These are phyloP conservation scores for Nemoura dubitans DNA, from an alignment of 2,888 invertebrate genomes.

Conservation along the genomic window DNA sequence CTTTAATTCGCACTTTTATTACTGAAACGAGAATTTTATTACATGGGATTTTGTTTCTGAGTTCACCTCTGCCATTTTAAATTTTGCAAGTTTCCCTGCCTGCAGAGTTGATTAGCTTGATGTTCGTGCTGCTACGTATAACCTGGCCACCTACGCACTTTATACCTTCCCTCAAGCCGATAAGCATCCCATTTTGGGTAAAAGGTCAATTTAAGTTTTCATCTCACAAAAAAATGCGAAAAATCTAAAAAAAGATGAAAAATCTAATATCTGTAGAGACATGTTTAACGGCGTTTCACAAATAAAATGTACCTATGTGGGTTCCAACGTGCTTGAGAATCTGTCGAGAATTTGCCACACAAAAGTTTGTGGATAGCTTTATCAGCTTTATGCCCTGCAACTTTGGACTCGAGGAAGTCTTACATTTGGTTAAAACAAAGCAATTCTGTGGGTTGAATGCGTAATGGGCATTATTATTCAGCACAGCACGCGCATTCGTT, in stretches of 20 bases:
- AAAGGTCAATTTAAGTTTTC: background rate
- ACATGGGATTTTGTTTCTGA: background rate
- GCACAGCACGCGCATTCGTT: background rate
- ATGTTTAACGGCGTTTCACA: too few species aligned
- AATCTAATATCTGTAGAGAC: too few species aligned
- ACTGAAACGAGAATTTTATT: background rate
- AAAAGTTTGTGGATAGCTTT: background rate
- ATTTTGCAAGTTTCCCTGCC: too few species aligned
- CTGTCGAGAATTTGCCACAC: background rate
- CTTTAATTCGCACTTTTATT: background rate
- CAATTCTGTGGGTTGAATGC: background rate
- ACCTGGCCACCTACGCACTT: background rate
- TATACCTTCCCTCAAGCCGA: background rate
- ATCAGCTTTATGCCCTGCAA: background rate
- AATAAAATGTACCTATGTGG: too few species aligned
- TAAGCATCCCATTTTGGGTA: background rate
- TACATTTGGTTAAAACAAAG: constrained; percentile 1
- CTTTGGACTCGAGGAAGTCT: background rate
- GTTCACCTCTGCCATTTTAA: background rate
- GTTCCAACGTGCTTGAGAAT: background rate
- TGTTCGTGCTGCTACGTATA: background rate
- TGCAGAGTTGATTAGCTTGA: background rate
- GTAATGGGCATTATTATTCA: background rate
- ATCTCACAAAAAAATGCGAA: background rate
- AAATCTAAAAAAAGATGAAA: background rate